Evolutionary conservation across 2,888 invertebrate genomes (phyloP).

Genomic region (Pandemis cinnamomeana): DNA sequence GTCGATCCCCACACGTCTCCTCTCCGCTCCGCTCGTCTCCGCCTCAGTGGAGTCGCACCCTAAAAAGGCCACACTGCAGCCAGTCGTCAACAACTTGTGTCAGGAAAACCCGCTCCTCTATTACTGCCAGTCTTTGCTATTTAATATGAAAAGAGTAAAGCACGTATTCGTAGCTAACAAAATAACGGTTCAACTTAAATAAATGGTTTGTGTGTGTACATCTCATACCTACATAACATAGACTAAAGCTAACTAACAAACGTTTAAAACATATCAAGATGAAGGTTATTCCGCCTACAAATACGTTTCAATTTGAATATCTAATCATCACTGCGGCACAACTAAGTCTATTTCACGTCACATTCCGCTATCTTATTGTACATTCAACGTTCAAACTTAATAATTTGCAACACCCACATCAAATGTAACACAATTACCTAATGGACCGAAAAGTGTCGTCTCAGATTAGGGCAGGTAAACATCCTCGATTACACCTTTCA

Average conservation of each 20-base stretch:
- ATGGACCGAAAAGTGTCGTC: conserved; percentile 55
- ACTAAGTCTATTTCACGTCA: conserved; percentile 16
- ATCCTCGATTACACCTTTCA: conserved; percentile 48
- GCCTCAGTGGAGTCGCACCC: too few relatives aligned
- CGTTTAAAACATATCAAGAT: neutral
- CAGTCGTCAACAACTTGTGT: too few relatives aligned
- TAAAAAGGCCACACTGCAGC: too few relatives aligned
- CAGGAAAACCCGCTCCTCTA: too few relatives aligned
- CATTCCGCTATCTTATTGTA: conserved; percentile 12
- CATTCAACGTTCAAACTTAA: conserved; percentile 38
- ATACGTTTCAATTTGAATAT: conserved; percentile 1
- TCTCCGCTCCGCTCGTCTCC: too few relatives aligned
- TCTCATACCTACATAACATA: neutral
- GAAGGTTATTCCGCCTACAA: neutral
- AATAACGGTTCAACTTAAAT: too few relatives aligned
- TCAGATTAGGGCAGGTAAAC: conserved; percentile 54
- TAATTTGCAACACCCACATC: conserved; percentile 46
- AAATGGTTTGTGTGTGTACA: neutral
- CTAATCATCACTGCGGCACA: neutral
- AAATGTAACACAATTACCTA: conserved; percentile 43
- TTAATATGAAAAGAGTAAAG: too few relatives aligned
- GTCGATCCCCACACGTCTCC: too few relatives aligned
- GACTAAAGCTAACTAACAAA: neutral
- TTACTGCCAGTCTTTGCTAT: too few relatives aligned
- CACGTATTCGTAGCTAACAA: too few relatives aligned